Base-by-base conservation (phyloP, 2,797 vertebrate genomes). In the Xenops minutus region DNA sequence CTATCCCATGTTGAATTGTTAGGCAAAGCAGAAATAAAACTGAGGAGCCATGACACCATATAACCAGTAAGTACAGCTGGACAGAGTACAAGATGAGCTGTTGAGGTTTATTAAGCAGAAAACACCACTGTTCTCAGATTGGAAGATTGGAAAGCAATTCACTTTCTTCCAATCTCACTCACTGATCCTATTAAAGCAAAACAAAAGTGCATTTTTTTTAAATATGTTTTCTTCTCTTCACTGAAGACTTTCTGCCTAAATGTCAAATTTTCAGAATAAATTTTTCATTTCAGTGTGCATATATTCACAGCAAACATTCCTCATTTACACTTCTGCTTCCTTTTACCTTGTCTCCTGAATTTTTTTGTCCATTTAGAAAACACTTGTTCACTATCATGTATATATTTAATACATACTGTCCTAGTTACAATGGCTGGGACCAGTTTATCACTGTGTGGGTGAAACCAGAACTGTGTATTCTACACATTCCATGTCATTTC, bases 1-100 rank as follows among this genome's bases (percentile, higher is more conserved):
- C 7, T 51, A 13, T 41, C 8, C 2, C 29, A 11, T 3, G 3
- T 29, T 39, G 11, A 73, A 64, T 24, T 44, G 29, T 13, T 59
- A 18, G 32, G 18, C 20, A n/a, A 81, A 84, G 12, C 5, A 61
- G 37, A 39, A 61, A 61, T 61, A 29, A 61, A 61, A 29, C 17
- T 17, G 12, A 76, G 20, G 23, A 68, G 16, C 32, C 9, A 9
- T 32, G 41, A 80, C 22, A 18, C 27, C 22, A 4, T 21, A 6
- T 37, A 44, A 46, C 1, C 7, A 69, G 14, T 49, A 11, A 75
- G 14, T 43, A 15, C 5, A 72, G 36, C 44, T 0, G 0, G 23
- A 29, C 7, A 39, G 44, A 85, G 19, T 13, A 92, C 12, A 63
- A 41, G 24, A 71, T 20, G 17, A 82, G 17, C 6, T 78, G 49